Evolutionary conservation across 2,797 vertebrate genomes (phyloP), one percentile per base, ranked within the genome.

Genomic region (Spondyliosoma cantharus): DNA sequence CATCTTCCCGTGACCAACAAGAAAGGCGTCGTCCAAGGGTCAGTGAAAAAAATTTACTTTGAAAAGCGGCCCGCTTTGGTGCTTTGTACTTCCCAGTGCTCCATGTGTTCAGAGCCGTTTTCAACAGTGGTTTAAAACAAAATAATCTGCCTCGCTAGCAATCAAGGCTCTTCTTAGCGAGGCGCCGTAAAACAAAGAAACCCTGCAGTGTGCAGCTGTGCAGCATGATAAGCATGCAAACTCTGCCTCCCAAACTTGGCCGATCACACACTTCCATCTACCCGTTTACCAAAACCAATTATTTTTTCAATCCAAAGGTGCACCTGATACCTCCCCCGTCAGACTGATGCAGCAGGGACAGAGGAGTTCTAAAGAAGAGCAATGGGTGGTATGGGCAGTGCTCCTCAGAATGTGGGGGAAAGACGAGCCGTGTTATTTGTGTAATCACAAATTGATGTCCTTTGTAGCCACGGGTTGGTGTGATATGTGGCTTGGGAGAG

Each of bases 251-350:
- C 52, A 78, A 89, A 91, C 81, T 86, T 81, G 75, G 80, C 81
- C 48, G 24, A 90, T 90, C 81, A 72, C 82, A 86, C 74, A 25
- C 74, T 87, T 87, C 81, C 76, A 86, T 88, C 89, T 83, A 71
- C 81, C 86, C 65, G 61, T 91, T 93, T 82, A 90, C 84, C 75
- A 74, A 90, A 94, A 89, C 72, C 89, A 93, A 91, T 93, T 93
- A 91, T 89, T 89, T 90, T 92, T 90, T 88, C 87, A 90, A 90
- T 92, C 79, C 85, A 87, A 87, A 87, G 58, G 74, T 81, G 77
- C 90, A 87, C 90, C 76, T 91, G 91, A 85, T 90, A 81, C 87
- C 78, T 76, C 64, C 83, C 78, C 71, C 70, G 52, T 77, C 82
- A 71, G 72, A 76, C 72, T 13, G 59, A 74, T 86, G 64, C 82